Percentiles rank a stretch among this genome's conserved stretches.
phyloP scores from a whole-genome alignment of 1,140 invertebrate genomes.

The Aradophagus sp. region DNA sequence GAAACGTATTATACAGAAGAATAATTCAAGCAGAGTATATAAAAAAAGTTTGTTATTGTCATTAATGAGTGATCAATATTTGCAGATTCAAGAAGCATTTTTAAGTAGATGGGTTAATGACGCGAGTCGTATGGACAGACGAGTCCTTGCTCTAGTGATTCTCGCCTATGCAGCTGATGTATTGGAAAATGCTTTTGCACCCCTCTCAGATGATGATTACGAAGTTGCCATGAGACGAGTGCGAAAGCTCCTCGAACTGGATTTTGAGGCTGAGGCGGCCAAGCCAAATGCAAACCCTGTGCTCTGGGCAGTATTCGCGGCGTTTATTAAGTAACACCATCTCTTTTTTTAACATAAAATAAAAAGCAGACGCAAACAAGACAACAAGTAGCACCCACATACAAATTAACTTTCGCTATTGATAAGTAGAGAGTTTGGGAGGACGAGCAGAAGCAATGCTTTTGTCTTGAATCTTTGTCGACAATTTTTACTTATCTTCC shows the following conservation, averaged over 20 bases:
- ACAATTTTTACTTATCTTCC: conserved; percentile 31
- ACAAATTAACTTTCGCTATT: background rate
- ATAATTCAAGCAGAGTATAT: too few relatives aligned
- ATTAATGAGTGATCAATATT: too few relatives aligned
- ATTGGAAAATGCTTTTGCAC: conserved; percentile 99
- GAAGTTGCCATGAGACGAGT: conserved; percentile 98
- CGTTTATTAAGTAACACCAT: conserved; percentile 93
- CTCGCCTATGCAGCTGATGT: conserved; percentile 98
- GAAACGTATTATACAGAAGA: too few relatives aligned
- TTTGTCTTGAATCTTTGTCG: background rate
- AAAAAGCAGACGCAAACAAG: background rate
- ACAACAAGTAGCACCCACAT: conserved; percentile 6
- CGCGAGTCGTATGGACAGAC: conserved; percentile 96
- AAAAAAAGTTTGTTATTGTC: too few relatives aligned
- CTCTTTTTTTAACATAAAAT: conserved; percentile 20
- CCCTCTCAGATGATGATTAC: conserved; percentile 98
- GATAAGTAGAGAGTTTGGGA: too few relatives aligned
- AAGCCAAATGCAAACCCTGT: conserved; percentile 92
- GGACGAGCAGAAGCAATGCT: too few relatives aligned
- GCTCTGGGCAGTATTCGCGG: conserved; percentile 98
- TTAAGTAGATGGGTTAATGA: conserved; percentile 98
- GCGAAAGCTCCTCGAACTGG: conserved; percentile 94
- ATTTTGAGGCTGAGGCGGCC: conserved; percentile 94
- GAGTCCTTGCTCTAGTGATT: conserved; percentile 93
- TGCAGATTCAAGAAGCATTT: conserved; percentile 96